Evolutionary conservation across 1,140 invertebrate genomes (phyloP).

Genomic region (Diabrotica virgifera): DNA sequence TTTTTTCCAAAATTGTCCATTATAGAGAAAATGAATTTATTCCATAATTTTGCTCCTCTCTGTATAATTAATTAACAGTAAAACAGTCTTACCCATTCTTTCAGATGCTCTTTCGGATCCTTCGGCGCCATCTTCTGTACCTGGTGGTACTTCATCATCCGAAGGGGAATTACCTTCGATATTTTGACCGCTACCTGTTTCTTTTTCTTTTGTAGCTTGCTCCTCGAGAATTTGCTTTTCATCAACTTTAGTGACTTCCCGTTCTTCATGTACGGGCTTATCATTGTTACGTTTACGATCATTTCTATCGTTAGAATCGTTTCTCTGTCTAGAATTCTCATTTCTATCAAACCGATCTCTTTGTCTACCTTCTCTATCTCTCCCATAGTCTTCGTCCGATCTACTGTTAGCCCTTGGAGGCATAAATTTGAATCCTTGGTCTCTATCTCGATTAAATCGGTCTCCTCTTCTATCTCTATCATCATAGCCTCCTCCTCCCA

Average conservation of each 20-base stretch:
- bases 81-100: no score
- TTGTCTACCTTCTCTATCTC: not conserved
- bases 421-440: not conserved
- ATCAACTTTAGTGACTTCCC: slow-evolving; percentile 4
- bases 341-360: not conserved
- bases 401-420: not conserved
- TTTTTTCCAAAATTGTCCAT: no score
- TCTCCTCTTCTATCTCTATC: slow-evolving; percentile 8
- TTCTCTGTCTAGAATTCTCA: not conserved
- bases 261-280: slow-evolving; percentile 17
- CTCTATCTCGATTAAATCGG: slow-evolving; percentile 8
- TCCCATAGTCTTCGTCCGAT: slow-evolving; percentile 1
- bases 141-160: no score
- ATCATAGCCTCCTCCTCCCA: not conserved
- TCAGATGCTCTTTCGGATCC: no score
- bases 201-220: no score
- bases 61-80: no score
- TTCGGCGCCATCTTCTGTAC: no score
- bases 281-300: slow-evolving; percentile 18
- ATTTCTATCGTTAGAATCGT: slow-evolving; percentile 4
- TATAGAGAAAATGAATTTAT: no score
- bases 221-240: not conserved
- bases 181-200: no score
- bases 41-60: no score
- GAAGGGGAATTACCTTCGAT: no score